phyloP scores from a whole-genome alignment of 2,113 vertebrate genomes.

The Pteruthius melanotis region DNA sequence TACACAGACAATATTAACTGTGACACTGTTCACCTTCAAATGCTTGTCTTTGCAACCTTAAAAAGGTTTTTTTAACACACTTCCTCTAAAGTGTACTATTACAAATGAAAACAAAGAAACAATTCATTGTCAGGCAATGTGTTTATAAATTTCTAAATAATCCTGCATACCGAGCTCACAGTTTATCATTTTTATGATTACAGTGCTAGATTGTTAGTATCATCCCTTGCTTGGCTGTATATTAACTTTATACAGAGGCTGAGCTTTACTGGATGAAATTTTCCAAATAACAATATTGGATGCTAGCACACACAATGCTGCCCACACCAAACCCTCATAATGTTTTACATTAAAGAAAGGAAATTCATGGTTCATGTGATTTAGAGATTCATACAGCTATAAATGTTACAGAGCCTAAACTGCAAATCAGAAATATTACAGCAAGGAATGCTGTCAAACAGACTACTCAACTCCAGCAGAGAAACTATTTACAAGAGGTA shows the following conservation, averaged over 20 bases:
- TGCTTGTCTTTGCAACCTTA: background rate
- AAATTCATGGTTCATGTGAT: background rate
- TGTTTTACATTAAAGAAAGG: background rate
- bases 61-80: background rate
- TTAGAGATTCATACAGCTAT: background rate
- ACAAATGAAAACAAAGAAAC: background rate
- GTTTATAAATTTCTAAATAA: background rate
- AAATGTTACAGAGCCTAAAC: background rate
- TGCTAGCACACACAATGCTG: background rate
- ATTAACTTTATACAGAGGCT: background rate
- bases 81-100: background rate
- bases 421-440: background rate
- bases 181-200: background rate
- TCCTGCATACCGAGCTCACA: background rate
- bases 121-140: background rate
- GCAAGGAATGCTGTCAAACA: background rate
- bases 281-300: conserved; percentile 17
- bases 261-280: background rate
- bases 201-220: background rate
- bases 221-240: background rate
- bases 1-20: background rate
- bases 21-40: background rate
- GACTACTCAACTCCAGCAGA: background rate
- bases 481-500: background rate
- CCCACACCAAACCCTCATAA: background rate